Evolutionary conservation across 2,797 vertebrate species (phyloP).

Genomic region (Oceanodroma leucorhoa): DNA sequence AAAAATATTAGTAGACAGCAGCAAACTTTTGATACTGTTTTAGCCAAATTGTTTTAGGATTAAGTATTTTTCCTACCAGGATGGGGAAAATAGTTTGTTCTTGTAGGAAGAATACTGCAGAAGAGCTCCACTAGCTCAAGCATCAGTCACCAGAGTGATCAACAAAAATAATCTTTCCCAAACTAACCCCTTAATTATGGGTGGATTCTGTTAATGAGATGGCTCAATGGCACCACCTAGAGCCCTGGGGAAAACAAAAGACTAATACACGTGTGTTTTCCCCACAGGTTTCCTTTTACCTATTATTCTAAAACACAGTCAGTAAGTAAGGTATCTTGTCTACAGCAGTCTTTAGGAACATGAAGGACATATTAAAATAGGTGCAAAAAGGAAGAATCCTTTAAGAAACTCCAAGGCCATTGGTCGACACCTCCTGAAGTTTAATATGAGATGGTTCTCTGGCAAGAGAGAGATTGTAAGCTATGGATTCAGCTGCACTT

Average conservation of each 20-base stretch:
- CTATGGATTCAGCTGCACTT: neutral
- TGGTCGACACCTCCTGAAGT: neutral
- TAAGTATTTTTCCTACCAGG: neutral
- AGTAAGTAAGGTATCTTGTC: neutral
- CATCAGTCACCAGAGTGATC: neutral
- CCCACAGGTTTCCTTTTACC: neutral
- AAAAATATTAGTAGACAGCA: neutral
- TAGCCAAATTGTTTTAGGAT: neutral
- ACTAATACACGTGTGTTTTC: neutral
- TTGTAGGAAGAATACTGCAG: neutral
- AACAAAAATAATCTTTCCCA: neutral
- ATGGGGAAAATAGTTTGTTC: neutral
- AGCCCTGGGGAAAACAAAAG: neutral
- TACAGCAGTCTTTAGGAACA: neutral
- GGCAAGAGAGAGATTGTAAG: neutral
- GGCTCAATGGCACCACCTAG: constrained; percentile 66
- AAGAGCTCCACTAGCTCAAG: neutral
- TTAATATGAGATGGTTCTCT: neutral
- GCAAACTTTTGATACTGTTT: neutral
- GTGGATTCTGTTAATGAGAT: neutral
- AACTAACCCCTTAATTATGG: neutral
- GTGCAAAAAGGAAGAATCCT: neutral
- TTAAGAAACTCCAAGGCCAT: neutral
- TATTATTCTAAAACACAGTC: neutral
- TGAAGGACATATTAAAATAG: neutral